Evolutionary conservation across 2,888 invertebrate genomes (phyloP).

Genomic region (Lamellibrachia columna): DNA sequence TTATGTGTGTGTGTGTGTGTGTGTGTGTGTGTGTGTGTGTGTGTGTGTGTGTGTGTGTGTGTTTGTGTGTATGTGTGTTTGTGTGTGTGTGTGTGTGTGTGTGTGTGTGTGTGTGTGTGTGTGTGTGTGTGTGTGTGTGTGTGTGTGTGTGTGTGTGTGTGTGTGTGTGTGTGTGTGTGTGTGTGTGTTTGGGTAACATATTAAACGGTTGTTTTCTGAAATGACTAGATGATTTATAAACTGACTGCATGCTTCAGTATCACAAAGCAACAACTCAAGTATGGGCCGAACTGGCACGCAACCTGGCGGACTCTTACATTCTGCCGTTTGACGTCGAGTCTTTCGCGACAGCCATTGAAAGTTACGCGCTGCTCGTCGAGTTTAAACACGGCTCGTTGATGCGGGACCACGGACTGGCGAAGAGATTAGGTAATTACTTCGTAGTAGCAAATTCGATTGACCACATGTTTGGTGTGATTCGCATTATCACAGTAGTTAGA

Average conservation of each 20-base stretch:
- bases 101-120: background rate
- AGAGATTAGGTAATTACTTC: conserved; percentile 28
- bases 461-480: background rate
- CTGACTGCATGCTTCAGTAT: conserved; percentile 43
- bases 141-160: background rate
- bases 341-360: conserved; percentile 29
- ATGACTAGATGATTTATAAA: background rate
- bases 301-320: conserved; percentile 47
- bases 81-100: no score
- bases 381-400: conserved; percentile 27
- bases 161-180: background rate
- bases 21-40: no score
- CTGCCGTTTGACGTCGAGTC: conserved; percentile 43
- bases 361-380: conserved; percentile 27
- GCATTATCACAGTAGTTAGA: no score
- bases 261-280: conserved; percentile 62
- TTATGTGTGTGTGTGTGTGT: no score
- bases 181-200: background rate
- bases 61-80: background rate
- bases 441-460: background rate
- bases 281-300: conserved; percentile 63
- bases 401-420: conserved; percentile 20
- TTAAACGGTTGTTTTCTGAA: background rate
- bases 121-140: background rate
- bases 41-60: background rate